These are phyloP conservation scores for Campylomormyrus tamandua DNA, from an alignment of 2,113 vertebrate species.

Conservation along the genomic window DNA sequence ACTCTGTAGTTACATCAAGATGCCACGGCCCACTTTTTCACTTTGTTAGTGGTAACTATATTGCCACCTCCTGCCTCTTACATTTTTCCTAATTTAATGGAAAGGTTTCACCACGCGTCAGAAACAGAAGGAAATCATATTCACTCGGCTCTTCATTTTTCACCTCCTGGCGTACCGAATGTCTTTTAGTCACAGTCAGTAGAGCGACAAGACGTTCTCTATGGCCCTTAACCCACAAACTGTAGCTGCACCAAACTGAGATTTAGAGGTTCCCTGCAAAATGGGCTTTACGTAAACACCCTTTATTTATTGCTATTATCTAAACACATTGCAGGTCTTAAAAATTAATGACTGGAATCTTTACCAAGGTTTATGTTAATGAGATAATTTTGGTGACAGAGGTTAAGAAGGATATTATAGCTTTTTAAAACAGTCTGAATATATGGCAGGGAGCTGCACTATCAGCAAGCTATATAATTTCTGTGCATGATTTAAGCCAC, in stretches of 20 bases:
- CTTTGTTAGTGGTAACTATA: neutral
- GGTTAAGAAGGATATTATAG: neutral
- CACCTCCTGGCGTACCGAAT: neutral
- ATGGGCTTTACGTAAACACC: neutral
- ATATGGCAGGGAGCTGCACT: neutral
- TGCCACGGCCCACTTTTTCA: neutral
- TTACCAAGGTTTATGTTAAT: neutral
- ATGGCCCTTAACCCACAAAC: neutral
- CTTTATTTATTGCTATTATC: neutral
- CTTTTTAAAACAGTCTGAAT: neutral
- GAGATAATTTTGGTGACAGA: neutral
- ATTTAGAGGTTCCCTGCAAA: neutral
- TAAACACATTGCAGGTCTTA: neutral
- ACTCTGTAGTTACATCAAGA: neutral
- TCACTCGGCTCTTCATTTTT: neutral
- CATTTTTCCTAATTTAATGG: neutral
- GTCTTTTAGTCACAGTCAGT: constrained; percentile 22
- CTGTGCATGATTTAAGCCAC: neutral
- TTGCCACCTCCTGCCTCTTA: neutral
- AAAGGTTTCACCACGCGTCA: neutral
- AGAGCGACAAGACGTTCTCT: neutral
- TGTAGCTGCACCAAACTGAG: neutral
- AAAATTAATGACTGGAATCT: neutral
- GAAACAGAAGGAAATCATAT: neutral
- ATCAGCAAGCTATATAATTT: neutral